These are phyloP conservation scores for Xiphophorus birchmanni DNA, from an alignment of 2,797 vertebrate species.

Conservation along the genomic window DNA sequence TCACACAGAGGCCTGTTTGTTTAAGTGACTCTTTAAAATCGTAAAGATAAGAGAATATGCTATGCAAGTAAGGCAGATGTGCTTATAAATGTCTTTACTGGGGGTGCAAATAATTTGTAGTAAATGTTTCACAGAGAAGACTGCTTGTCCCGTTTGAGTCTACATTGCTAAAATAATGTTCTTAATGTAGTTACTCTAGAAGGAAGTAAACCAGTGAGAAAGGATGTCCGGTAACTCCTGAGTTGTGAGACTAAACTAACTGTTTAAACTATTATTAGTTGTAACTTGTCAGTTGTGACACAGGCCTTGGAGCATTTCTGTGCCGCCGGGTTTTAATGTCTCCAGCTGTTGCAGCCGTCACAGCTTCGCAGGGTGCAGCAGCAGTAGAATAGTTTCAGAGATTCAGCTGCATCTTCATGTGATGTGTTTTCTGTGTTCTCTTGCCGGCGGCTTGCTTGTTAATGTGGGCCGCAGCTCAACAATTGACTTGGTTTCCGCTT, in stretches of 20 bases:
- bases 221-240: not conserved
- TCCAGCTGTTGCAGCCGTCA: constrained; percentile 63
- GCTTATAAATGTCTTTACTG: not conserved
- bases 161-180: constrained; percentile 4
- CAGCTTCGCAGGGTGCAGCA: constrained; percentile 35
- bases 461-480: constrained; percentile 8
- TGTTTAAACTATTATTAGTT: not conserved
- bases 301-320: not conserved
- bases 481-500: constrained; percentile 17
- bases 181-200: not conserved
- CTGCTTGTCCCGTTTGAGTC: not conserved
- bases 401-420: not conserved
- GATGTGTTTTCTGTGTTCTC: not conserved
- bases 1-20: not conserved
- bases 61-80: not conserved
- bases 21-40: not conserved
- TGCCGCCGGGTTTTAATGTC: constrained; percentile 6
- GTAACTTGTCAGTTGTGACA: not conserved
- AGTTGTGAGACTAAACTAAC: not conserved
- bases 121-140: not conserved
- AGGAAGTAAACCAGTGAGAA: not conserved
- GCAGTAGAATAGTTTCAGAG: constrained; percentile 12
- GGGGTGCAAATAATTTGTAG: not conserved
- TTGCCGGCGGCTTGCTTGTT: not conserved
- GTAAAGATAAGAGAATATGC: not conserved